Base-by-base conservation (phyloP, 2,888 invertebrate species). In the Xylota sylvarum region DNA sequence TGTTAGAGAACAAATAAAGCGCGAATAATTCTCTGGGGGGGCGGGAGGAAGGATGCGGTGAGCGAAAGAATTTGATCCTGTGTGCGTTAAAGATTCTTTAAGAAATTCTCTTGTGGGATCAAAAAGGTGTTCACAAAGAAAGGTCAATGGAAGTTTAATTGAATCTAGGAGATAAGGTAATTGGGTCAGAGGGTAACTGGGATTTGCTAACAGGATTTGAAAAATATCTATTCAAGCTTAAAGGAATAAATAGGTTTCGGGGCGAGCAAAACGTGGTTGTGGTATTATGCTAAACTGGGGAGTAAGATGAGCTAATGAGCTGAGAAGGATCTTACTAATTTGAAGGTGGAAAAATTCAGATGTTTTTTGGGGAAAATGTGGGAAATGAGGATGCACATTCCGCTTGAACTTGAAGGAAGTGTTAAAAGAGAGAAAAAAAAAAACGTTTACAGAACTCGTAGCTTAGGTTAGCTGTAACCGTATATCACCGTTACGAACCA, bases 141-240 rank as follows among this genome's bases (percentile, higher is more conserved):
- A 74, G 84, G 79, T 84, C 74, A 70, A 58, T 69, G 69, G 52
- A 76, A 77, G 80, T 80, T 81, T 85, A 85, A 85, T 80, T 85
- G 80, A 85, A 85, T 85, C 70, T 48, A 46, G 46, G 55, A 58
- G 76, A 76, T 85, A 67, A 72, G 64, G 64, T 70, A 85, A 80
- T 85, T 85, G 80, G 58, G 70, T 56, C 79, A 40, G 32, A 35
- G 55, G 55, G 74, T n/a, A 52, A 76, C 46, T 46, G 67, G 69
- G 55, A 43, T 56, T 46, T 67, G 43, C 5, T 32, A 9, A 52
- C 43, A 43, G 32, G 37, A 55, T 69, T 69, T 69, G 4, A 2
- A 30, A 43, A 56, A 52, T 35, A 6, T 72, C 70, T 10, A 35
- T 35, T 72, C 35, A 10, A 60, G 50, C 27, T 48, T 37, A 46